These are phyloP conservation scores for Phenganax stokvisi DNA, from an alignment of 92 coral and sea anemone species.

Conservation along the genomic window DNA sequence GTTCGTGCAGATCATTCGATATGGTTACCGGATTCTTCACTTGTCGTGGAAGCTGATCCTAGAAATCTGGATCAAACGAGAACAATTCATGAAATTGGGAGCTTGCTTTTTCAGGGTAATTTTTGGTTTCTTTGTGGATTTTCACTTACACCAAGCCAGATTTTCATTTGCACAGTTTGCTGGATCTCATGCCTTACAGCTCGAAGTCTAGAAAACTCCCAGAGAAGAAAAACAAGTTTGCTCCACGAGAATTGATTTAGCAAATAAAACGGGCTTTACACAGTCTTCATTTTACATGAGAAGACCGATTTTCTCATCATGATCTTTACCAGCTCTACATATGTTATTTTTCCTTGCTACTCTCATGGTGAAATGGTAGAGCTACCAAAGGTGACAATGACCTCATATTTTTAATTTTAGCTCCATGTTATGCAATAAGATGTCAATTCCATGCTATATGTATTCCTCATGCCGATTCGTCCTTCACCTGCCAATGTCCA, in stretches of 20 bases:
- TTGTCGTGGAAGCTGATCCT: constrained; percentile 21
- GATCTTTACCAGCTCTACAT: too few relatives aligned
- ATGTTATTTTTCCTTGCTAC: too few relatives aligned
- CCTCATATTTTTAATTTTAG: not conserved
- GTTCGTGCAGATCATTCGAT: constrained; percentile 13
- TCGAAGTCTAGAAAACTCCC: too few relatives aligned
- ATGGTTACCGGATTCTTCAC: constrained; percentile 18
- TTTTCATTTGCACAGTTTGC: too few relatives aligned
- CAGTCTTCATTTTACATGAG: too few relatives aligned
- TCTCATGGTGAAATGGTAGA: too few relatives aligned
- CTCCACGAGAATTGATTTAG: too few relatives aligned
- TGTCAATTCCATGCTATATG: constrained; percentile 24
- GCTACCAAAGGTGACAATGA: not conserved
- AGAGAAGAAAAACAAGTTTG: too few relatives aligned
- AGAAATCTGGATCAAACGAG: constrained; percentile 2
- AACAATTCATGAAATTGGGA: constrained; percentile 7
- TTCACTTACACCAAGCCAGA: not conserved
- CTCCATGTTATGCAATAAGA: constrained; percentile 27
- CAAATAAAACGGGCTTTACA: too few relatives aligned
- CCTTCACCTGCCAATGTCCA: constrained; percentile 37
- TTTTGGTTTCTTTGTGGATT: not conserved
- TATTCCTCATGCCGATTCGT: constrained; percentile 28
- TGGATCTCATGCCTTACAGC: too few relatives aligned
- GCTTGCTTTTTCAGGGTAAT: constrained; percentile 12
- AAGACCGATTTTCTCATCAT: too few relatives aligned